phyloP scores from a whole-genome alignment of 2,888 invertebrate species.

The Plutella xylostella region DNA sequence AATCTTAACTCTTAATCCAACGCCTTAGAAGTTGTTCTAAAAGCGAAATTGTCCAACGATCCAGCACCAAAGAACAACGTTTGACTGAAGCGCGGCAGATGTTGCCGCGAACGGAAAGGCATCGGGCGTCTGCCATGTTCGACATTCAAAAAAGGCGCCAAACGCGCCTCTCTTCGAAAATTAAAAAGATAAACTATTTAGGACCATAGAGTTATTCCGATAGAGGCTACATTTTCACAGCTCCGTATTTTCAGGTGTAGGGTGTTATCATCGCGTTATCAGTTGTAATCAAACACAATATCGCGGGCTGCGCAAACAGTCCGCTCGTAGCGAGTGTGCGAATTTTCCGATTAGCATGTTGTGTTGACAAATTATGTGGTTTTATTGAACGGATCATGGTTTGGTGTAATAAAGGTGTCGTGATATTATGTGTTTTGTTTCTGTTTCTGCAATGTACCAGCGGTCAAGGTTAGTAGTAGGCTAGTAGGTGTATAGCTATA shows the following conservation, averaged over 20 bases:
- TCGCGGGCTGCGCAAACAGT: constrained; percentile 56
- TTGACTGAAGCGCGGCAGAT: neutral
- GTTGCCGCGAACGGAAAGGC: neutral
- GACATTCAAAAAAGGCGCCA: neutral
- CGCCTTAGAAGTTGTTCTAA: too few relatives aligned
- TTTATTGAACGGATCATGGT: neutral
- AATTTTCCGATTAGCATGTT: constrained; percentile 20
- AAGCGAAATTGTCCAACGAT: too few relatives aligned
- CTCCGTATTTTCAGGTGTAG: too few relatives aligned
- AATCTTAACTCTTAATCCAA: too few relatives aligned
- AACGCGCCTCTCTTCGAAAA: too few relatives aligned
- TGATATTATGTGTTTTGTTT: constrained; percentile 33
- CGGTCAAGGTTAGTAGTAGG: constrained; percentile 54
- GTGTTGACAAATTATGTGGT: neutral
- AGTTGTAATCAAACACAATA: constrained; percentile 54
- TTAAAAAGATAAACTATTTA: too few relatives aligned
- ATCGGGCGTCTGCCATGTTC: neutral
- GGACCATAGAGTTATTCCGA: neutral
- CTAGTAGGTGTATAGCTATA: too few relatives aligned
- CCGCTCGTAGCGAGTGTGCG: constrained; percentile 39
- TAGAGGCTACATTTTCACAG: neutral
- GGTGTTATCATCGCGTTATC: constrained; percentile 49
- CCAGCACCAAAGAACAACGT: too few relatives aligned
- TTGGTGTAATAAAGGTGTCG: constrained; percentile 18
- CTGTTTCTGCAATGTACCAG: constrained; percentile 33